Evolutionary conservation across 53 echinoderm and acorn worm species (phyloP).

Genomic region (Antedon mediterranea): DNA sequence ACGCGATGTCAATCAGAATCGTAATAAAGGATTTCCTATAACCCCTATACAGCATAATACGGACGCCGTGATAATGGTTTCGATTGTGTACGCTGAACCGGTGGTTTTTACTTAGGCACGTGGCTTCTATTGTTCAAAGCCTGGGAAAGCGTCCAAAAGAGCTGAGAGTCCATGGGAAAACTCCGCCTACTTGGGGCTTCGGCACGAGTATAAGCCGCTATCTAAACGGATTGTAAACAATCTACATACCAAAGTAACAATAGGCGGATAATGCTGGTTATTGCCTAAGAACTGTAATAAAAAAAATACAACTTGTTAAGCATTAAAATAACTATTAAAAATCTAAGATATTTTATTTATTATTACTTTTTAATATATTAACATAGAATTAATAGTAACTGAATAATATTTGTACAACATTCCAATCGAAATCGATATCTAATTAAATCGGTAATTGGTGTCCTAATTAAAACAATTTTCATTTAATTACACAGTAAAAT

Average conservation of each 20-base stretch:
- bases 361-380: too few species aligned
- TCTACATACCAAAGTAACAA: not conserved
- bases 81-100: not conserved
- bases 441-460: too few species aligned
- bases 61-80: not conserved
- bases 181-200: not conserved
- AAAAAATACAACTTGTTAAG: not conserved
- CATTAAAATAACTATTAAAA: not conserved
- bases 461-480: too few species aligned
- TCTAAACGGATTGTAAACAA: not conserved
- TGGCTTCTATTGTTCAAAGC: not conserved
- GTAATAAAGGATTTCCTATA: constrained; percentile 1
- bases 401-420: too few species aligned
- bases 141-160: not conserved
- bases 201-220: not conserved
- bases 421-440: too few species aligned
- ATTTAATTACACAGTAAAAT: too few species aligned
- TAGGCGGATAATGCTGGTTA: not conserved
- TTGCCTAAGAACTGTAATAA: not conserved
- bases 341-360: not conserved
- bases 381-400: too few species aligned
- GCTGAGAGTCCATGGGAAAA: not conserved
- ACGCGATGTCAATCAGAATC: not conserved
- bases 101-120: not conserved
- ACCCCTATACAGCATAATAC: not conserved